These are phyloP conservation scores for Actenoides hombroni DNA, from an alignment of 2,113 vertebrate species.

Conservation along the genomic window DNA sequence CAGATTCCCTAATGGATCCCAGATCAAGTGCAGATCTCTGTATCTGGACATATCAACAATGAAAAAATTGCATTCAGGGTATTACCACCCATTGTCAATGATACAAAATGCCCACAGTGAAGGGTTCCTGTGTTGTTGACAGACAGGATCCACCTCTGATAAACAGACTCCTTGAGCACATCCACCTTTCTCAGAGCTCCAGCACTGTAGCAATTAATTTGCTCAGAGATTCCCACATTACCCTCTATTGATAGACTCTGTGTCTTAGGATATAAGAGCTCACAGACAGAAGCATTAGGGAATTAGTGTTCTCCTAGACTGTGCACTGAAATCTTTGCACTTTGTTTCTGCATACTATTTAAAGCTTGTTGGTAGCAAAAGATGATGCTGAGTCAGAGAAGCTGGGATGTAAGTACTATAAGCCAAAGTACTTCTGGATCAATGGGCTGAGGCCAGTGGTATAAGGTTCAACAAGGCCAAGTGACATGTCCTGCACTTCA, in stretches of 20 bases:
- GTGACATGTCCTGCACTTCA: not conserved
- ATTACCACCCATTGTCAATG: not conserved
- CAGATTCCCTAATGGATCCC: not conserved
- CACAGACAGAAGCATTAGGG: not conserved
- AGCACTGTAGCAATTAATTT: not conserved
- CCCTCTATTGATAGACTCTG: accelerated
- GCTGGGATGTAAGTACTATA: not conserved
- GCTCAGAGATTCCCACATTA: not conserved
- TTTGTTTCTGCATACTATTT: not conserved
- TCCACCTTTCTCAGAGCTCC: not conserved
- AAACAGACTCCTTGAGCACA: not conserved
- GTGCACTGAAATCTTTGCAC: not conserved
- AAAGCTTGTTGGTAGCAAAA: not conserved
- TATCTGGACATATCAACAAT: not conserved
- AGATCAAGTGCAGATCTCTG: not conserved
- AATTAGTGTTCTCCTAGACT: not conserved
- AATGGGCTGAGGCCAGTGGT: not conserved
- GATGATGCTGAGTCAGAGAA: not conserved
- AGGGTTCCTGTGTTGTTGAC: not conserved
- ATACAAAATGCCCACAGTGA: not conserved
- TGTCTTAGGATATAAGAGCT: not conserved
- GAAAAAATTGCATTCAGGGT: not conserved
- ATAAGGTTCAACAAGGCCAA: not conserved
- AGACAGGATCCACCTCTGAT: not conserved
- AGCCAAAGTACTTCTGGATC: not conserved